Conservation (phyloP, 2,113 vertebrate genomes). For the Channa maculata region DNA sequence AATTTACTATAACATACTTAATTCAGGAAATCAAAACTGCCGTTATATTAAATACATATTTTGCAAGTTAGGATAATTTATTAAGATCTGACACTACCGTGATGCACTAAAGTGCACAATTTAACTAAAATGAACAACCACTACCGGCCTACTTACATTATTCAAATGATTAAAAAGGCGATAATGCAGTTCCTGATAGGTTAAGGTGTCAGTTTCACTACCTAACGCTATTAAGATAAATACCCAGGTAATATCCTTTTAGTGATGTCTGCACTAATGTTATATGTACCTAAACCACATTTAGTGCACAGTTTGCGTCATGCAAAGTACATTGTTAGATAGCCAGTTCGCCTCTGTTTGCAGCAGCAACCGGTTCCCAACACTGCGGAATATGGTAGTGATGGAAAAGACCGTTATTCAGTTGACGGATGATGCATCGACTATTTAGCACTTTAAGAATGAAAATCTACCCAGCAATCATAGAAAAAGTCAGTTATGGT, state of each 20-base stretch:
- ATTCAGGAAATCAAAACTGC: not conserved
- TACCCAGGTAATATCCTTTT: not conserved
- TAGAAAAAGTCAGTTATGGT: not conserved
- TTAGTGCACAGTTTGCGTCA: not conserved
- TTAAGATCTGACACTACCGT: not conserved
- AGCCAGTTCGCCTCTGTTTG: not conserved
- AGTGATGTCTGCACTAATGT: too few relatives aligned
- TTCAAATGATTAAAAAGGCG: not conserved
- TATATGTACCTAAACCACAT: not conserved
- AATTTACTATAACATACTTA: not conserved
- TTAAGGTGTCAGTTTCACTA: not conserved
- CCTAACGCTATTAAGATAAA: not conserved
- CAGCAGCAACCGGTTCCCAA: constrained; percentile 31
- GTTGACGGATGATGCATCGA: constrained; percentile 34
- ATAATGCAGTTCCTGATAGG: not conserved
- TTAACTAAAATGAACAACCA: not conserved
- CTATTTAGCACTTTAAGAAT: not conserved
- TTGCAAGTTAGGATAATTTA: too few relatives aligned
- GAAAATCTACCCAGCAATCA: not conserved
- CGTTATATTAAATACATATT: too few relatives aligned
- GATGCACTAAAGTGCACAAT: not conserved
- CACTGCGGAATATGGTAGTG: constrained; percentile 21
- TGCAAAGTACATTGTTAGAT: not conserved
- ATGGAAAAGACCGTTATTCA: constrained; percentile 26
- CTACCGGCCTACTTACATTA: not conserved